phyloP scores from a whole-genome alignment of 1,140 invertebrate species.

The Drosophila ficusphila region DNA sequence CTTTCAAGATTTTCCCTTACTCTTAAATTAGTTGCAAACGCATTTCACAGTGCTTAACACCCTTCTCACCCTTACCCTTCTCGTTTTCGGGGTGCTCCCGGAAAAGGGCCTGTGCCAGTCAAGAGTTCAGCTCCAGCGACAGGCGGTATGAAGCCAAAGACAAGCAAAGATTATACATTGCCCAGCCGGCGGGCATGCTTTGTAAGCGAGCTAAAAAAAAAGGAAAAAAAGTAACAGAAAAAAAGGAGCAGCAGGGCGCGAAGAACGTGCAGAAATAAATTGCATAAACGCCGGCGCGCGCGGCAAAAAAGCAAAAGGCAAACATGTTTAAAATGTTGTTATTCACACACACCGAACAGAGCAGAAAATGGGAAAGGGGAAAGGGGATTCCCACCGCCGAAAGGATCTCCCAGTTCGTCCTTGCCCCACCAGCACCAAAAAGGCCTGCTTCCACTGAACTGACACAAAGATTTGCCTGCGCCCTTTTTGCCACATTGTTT shows the following conservation, averaged over 20 bases:
- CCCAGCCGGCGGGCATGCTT: conserved; percentile 72
- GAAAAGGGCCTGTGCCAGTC: conserved; percentile 25
- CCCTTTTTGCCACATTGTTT: conserved; percentile 61
- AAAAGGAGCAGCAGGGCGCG: conserved; percentile 20
- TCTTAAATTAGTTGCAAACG: background rate
- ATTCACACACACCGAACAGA: conserved; percentile 59
- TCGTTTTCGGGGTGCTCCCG: background rate
- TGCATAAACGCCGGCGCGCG: conserved; percentile 64
- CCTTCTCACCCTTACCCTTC: background rate
- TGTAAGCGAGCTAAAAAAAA: conserved; percentile 55
- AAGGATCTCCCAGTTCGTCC: conserved; percentile 7
- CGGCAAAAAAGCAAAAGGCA: conserved; percentile 64
- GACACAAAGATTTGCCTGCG: conserved; percentile 38
- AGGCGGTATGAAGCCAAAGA: conserved; percentile 63
- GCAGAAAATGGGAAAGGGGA: conserved; percentile 7
- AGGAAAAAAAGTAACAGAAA: conserved; percentile 2
- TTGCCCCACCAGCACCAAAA: background rate
- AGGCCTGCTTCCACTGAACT: background rate
- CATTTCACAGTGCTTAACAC: background rate
- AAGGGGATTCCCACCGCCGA: conserved; percentile 6
- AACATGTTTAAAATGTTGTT: conserved; percentile 82
- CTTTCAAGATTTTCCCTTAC: background rate
- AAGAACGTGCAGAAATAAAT: conserved; percentile 71
- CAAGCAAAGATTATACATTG: conserved; percentile 78
- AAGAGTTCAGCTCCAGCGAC: conserved; percentile 42